These are phyloP conservation scores for Andinoacara biseriatus DNA, from an alignment of 2,113 vertebrate species.

Conservation along the genomic window DNA sequence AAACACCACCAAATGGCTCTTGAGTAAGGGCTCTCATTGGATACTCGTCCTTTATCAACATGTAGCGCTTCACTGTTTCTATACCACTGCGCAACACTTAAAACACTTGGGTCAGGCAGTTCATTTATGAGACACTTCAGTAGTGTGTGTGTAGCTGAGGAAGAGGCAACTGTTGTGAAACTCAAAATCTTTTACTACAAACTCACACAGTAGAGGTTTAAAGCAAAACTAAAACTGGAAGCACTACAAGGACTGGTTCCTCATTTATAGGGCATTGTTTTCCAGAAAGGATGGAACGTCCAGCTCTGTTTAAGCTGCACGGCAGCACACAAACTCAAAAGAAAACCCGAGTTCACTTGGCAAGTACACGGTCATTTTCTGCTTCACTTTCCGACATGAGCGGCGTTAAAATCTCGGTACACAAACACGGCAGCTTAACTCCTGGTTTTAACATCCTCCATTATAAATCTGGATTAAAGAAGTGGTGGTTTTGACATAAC, in stretches of 20 bases:
- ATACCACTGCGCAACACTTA: constrained; percentile 15
- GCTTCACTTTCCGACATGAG: background rate
- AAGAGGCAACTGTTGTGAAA: background rate
- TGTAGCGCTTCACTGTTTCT: constrained; percentile 1
- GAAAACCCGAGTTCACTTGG: background rate
- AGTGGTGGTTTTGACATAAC: constrained; percentile 42
- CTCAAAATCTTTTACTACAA: background rate
- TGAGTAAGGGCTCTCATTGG: constrained; percentile 41
- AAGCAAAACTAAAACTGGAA: background rate
- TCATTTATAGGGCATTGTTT: background rate
- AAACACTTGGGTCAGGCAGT: background rate
- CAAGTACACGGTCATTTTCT: background rate
- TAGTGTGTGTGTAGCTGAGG: background rate
- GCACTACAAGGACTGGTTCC: background rate
- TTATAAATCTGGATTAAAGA: constrained; percentile 58
- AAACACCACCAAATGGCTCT: constrained; percentile 39
- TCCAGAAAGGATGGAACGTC: background rate
- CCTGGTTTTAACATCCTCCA: constrained; percentile 31
- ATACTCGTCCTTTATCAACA: constrained; percentile 21
- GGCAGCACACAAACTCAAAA: background rate
- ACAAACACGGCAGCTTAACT: background rate
- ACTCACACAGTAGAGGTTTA: background rate
- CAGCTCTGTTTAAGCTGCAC: background rate
- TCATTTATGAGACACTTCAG: constrained; percentile 17
- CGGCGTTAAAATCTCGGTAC: background rate